Evolutionary conservation across 2,797 vertebrate species (phyloP).

Genomic region (Sebastes jordani): DNA sequence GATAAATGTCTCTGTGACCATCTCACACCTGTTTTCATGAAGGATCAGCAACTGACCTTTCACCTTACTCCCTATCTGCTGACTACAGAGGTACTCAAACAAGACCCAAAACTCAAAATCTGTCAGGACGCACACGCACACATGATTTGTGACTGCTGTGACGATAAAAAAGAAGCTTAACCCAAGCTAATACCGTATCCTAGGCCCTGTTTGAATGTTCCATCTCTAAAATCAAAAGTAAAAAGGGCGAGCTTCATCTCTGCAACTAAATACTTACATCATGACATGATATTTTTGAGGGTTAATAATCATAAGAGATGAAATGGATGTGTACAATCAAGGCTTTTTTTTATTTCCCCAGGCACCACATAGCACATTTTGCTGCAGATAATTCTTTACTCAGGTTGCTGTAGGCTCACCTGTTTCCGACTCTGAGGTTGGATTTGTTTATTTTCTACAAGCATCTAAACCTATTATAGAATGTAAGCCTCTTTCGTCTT

Average conservation of each 20-base stretch:
- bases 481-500: conserved; percentile 26
- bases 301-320: neutral
- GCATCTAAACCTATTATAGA: conserved; percentile 34
- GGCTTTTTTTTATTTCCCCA: neutral
- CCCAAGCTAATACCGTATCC: neutral
- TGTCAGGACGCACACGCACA: neutral
- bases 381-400: conserved; percentile 3
- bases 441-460: conserved; percentile 36
- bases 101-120: neutral
- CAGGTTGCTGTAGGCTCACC: neutral
- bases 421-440: conserved; percentile 10
- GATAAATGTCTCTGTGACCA: neutral
- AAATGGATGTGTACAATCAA: neutral
- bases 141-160: neutral
- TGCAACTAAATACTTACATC: neutral
- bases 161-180: neutral
- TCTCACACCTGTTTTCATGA: neutral
- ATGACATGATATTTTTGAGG: neutral
- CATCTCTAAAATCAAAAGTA: neutral
- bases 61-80: neutral
- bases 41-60: neutral
- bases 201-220: neutral
- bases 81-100: neutral
- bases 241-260: neutral
- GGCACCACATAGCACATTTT: neutral